A percentile compares a stretch with the other conserved stretches of the same genome.
phyloP scores from a whole-genome alignment of 2,797 vertebrate genomes.

The Xyrichtys novacula region DNA sequence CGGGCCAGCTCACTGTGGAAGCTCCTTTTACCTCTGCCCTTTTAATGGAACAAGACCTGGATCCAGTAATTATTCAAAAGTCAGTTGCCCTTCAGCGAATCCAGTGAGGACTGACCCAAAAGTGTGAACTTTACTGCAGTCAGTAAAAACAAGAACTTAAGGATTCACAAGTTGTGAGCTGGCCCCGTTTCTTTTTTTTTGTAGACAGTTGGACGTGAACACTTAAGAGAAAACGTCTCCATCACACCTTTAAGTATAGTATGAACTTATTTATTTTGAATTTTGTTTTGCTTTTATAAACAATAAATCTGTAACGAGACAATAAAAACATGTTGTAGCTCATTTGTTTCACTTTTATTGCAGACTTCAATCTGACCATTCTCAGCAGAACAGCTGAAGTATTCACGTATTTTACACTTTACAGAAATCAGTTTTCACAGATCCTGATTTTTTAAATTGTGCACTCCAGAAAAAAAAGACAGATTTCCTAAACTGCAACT shows the following conservation, averaged over 20 bases:
- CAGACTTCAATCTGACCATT: constrained; percentile 15
- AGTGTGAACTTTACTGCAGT: constrained; percentile 24
- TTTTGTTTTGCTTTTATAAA: constrained; percentile 83
- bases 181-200: constrained; percentile 27
- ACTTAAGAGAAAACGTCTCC: constrained; percentile 52
- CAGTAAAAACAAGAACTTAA: constrained; percentile 50
- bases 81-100: constrained; percentile 24
- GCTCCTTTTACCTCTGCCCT: constrained; percentile 65
- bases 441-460: constrained; percentile 29
- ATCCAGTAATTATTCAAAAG: constrained; percentile 29
- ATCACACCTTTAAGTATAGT: constrained; percentile 63
- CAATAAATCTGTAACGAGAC: constrained; percentile 85
- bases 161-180: constrained; percentile 29
- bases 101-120: constrained; percentile 30
- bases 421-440: constrained; percentile 37
- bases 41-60: constrained; percentile 40
- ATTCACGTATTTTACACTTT: constrained; percentile 53
- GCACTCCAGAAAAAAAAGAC: constrained; percentile 37
- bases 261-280: constrained; percentile 84
- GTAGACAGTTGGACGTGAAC: constrained; percentile 40
- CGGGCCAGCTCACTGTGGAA: constrained; percentile 76
- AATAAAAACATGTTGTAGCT: constrained; percentile 41
- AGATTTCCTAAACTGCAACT: constrained; percentile 41
- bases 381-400: constrained; percentile 47
- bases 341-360: constrained; percentile 37